These are phyloP conservation scores for Synanceia verrucosa DNA, from an alignment of 2,797 vertebrate species.

Conservation along the genomic window DNA sequence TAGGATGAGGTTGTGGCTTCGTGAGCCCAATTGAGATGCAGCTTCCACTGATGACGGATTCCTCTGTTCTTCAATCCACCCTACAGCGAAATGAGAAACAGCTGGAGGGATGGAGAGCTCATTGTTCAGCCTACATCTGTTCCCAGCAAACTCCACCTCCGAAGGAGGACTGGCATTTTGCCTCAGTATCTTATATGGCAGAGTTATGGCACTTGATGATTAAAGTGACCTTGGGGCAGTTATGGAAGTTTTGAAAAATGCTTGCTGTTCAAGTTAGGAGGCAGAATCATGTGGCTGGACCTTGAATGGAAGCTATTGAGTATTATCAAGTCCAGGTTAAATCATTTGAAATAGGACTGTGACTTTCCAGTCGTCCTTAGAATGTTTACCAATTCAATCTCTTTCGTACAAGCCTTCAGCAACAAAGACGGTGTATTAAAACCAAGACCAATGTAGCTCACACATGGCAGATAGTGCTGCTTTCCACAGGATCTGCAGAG, in stretches of 20 bases:
- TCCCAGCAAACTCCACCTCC: constrained; percentile 25
- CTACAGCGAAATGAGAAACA: constrained; percentile 52
- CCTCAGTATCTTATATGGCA: constrained; percentile 16
- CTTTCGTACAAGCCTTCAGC: constrained; percentile 31
- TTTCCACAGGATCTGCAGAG: constrained; percentile 19
- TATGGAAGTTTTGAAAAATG: constrained; percentile 6
- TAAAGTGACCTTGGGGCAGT: constrained; percentile 37
- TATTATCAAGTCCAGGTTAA: constrained; percentile 19
- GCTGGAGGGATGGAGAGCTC: constrained; percentile 54
- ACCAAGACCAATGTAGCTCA: constrained; percentile 6
- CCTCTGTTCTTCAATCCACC: constrained; percentile 35
- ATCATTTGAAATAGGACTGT: constrained; percentile 12
- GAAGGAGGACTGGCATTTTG: constrained; percentile 32
- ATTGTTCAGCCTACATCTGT: constrained; percentile 60
- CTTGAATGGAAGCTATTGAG: constrained; percentile 18
- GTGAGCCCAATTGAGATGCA: constrained; percentile 35
- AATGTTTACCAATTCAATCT: constrained; percentile 33
- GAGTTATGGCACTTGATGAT: constrained; percentile 11
- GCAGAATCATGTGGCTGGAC: background rate
- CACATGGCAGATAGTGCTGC: background rate
- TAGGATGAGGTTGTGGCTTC: constrained; percentile 40
- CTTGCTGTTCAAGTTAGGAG: constrained; percentile 8
- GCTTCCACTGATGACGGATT: constrained; percentile 55
- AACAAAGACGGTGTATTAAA: constrained; percentile 44
- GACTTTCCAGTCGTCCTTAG: background rate